A percentile compares a stretch with the other conserved stretches of the same genome.
Conservation (phyloP, 1,140 invertebrate species). For the Arion vulgaris region DNA sequence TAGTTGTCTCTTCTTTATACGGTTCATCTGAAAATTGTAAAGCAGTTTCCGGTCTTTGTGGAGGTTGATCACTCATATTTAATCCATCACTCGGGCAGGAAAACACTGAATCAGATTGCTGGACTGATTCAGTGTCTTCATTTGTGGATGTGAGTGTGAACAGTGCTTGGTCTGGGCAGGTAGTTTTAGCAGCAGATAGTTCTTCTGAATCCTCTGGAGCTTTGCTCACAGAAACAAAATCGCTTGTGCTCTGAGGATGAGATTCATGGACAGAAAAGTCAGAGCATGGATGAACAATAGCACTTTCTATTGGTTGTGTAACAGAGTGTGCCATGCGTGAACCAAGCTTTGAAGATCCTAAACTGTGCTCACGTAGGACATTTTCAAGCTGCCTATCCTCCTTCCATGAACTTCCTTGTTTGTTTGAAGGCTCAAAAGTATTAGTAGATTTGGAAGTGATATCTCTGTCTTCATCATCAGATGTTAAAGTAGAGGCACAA, state of each 20-base stretch:
- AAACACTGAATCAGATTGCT: conserved; percentile 57
- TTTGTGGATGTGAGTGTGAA: conserved; percentile 32
- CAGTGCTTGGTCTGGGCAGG: conserved; percentile 15
- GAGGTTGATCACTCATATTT: neutral
- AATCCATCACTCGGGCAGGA: conserved; percentile 50
- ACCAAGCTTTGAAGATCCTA: conserved; percentile 50
- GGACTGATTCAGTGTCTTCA: conserved; percentile 26
- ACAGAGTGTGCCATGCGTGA: conserved; percentile 52
- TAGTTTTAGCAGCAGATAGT: too few relatives aligned
- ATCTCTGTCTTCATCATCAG: conserved; percentile 36
- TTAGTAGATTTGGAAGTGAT: conserved; percentile 16
- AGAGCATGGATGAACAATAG: neutral
- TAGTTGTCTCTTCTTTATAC: conserved; percentile 21
- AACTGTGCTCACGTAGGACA: conserved; percentile 50
- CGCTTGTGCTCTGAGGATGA: conserved; percentile 20
- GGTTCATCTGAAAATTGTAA: conserved; percentile 5
- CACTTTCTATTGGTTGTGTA: conserved; percentile 37
- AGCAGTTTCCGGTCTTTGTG: neutral
- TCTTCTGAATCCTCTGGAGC: neutral
- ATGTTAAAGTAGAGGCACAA: conserved; percentile 1
- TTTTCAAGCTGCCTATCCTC: conserved; percentile 46
- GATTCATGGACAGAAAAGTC: neutral
- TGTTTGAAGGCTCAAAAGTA: conserved; percentile 14
- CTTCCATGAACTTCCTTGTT: neutral
- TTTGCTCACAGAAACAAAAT: neutral